A percentile compares a stretch with the other conserved stretches of the same genome.
Conservation (phyloP, 2,888 invertebrate genomes). For the Mythimna albipuncta region DNA sequence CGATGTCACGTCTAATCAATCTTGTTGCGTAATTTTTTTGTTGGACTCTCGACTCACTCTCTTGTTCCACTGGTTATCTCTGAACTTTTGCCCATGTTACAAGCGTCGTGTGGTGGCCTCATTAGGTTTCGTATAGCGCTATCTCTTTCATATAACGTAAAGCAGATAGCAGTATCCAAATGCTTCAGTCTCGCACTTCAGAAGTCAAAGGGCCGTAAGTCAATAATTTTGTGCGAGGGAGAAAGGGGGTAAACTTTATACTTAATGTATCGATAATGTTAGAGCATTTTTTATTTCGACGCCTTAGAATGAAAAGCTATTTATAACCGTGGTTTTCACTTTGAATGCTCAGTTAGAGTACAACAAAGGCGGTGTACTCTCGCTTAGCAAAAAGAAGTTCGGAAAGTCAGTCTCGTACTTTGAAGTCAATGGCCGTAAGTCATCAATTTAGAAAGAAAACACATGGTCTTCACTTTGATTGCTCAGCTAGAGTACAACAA, state of each 20-base stretch:
- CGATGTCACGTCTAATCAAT: no score
- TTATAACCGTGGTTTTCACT: background rate
- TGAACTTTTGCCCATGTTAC: no score
- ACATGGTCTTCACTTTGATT: background rate
- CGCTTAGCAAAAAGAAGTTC: background rate
- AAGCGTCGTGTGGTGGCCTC: no score
- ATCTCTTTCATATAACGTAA: background rate
- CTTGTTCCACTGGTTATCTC: no score
- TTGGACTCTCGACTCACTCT: no score
- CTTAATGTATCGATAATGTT: background rate
- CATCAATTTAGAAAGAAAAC: background rate
- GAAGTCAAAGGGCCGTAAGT: background rate
- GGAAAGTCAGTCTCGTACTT: background rate
- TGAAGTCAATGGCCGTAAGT: background rate
- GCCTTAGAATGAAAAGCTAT: no score
- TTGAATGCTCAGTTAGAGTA: background rate
- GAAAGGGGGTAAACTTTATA: background rate
- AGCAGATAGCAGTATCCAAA: background rate
- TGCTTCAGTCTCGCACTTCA: background rate
- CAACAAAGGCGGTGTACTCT: slow-evolving; percentile 1
- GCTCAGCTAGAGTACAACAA: background rate
- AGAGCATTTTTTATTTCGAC: background rate
- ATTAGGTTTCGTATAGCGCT: background rate
- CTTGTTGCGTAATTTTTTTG: no score
- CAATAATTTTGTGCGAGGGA: background rate